A percentile compares a stretch with the other conserved stretches of the same genome.
phyloP scores from a whole-genome alignment of 2,888 invertebrate species.

The Athrips mouffetella region DNA sequence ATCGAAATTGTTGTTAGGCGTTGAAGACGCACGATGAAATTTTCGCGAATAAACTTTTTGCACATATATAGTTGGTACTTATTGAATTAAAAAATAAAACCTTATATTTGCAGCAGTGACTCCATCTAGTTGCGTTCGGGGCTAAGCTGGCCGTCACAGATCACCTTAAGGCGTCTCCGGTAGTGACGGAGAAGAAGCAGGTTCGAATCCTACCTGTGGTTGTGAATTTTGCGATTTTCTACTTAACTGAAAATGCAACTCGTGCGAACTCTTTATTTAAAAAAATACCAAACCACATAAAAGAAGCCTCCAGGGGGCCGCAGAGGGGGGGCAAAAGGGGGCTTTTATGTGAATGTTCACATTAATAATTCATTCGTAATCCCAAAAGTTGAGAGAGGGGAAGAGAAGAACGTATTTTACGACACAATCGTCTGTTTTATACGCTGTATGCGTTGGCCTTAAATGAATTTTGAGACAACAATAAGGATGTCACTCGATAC shows the following conservation, averaged over 20 bases:
- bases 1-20: too few relatives aligned
- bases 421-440: constrained; percentile 55
- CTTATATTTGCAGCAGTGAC: too few relatives aligned
- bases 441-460: constrained; percentile 21
- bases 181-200: too few relatives aligned
- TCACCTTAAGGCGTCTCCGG: too few relatives aligned
- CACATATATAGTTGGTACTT: too few relatives aligned
- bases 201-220: too few relatives aligned
- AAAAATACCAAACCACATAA: constrained; percentile 2
- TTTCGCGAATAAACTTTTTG: too few relatives aligned
- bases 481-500: not conserved
- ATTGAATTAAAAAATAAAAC: too few relatives aligned
- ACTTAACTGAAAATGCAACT: constrained; percentile 12
- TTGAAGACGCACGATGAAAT: too few relatives aligned
- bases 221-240: too few relatives aligned
- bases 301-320: constrained; percentile 34
- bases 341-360: constrained; percentile 62
- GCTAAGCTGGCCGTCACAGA: too few relatives aligned
- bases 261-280: not conserved
- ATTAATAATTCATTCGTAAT: constrained; percentile 74
- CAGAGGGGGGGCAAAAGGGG: constrained; percentile 43
- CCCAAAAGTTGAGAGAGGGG: constrained; percentile 52
- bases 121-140: too few relatives aligned
- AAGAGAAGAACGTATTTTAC: constrained; percentile 59
- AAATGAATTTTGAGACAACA: constrained; percentile 9